Conservation (phyloP, 2,888 invertebrate species). For the Monochamus alternatus region DNA sequence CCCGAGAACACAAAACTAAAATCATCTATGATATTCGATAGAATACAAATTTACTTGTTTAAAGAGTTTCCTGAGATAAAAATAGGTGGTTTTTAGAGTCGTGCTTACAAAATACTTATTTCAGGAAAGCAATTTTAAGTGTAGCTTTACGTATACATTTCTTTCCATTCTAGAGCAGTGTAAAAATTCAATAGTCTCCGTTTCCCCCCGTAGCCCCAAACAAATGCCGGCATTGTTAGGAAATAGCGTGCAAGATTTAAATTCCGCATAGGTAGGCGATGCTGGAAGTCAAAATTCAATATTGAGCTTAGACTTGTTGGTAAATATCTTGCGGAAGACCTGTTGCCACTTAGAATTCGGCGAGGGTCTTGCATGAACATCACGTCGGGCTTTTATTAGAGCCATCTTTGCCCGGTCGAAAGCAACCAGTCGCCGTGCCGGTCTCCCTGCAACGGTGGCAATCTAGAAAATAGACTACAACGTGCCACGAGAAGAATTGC, state of each 20-base stretch:
- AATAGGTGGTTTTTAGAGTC: too few species aligned
- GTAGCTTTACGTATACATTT: background rate
- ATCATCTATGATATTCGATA: too few species aligned
- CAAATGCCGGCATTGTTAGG: conserved; percentile 40
- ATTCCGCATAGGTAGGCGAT: conserved; percentile 50
- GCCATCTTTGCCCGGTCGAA: conserved; percentile 66
- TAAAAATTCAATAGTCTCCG: conserved; percentile 34
- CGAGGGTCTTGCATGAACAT: conserved; percentile 65
- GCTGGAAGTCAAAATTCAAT: conserved; percentile 65
- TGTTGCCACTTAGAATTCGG: conserved; percentile 69
- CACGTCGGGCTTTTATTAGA: conserved; percentile 69
- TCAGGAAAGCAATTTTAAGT: background rate
- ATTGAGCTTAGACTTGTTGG: conserved; percentile 62
- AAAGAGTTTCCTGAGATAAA: too few species aligned
- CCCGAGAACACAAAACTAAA: too few species aligned
- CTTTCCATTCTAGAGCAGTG: background rate
- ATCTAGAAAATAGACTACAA: conserved; percentile 65
- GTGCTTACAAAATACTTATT: background rate
- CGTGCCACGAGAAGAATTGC: conserved; percentile 61
- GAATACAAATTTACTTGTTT: too few species aligned
- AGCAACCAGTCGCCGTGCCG: conserved; percentile 65
- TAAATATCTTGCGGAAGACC: conserved; percentile 64
- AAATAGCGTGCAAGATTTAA: conserved; percentile 47
- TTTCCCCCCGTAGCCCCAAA: conserved; percentile 35
- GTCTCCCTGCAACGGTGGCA: conserved; percentile 51